phyloP scores from a whole-genome alignment of 2,797 vertebrate species.

The Myiothlypis coronata region DNA sequence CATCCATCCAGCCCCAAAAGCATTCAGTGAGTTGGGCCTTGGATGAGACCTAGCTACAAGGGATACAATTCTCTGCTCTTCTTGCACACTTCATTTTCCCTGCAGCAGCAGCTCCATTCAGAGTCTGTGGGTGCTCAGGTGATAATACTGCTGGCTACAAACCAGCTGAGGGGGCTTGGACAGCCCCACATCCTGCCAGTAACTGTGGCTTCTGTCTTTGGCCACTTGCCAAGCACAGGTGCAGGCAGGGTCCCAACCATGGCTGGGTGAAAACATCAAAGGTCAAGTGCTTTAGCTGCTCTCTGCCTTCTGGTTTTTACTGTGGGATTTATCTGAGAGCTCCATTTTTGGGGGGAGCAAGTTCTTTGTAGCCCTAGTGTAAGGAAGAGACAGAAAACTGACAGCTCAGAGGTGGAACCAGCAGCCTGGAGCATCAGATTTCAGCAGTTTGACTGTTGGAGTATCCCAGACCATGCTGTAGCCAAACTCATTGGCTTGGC shows the following conservation, averaged over 20 bases:
- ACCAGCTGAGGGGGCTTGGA: not conserved
- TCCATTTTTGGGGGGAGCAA: not conserved
- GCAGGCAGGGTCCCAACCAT: not conserved
- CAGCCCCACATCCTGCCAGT: constrained; percentile 32
- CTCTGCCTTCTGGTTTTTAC: not conserved
- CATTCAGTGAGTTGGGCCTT: not conserved
- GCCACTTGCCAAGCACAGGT: not conserved
- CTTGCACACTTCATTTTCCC: not conserved
- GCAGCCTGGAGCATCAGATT: not conserved
- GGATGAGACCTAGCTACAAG: not conserved
- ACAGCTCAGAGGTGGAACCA: not conserved
- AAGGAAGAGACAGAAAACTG: not conserved
- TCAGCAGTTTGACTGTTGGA: not conserved
- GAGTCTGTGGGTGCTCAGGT: not conserved
- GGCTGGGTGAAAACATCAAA: not conserved
- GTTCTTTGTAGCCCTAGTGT: not conserved
- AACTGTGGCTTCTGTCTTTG: not conserved
- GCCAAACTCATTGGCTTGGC: not conserved
- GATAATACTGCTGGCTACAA: not conserved
- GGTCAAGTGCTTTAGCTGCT: not conserved
- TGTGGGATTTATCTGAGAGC: not conserved
- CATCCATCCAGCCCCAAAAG: not conserved
- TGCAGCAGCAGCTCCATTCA: not conserved
- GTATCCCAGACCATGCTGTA: not conserved
- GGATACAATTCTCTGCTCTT: not conserved